Evolutionary conservation across 2,797 vertebrate species (phyloP).

Genomic region (Oceanodroma leucorhoa): DNA sequence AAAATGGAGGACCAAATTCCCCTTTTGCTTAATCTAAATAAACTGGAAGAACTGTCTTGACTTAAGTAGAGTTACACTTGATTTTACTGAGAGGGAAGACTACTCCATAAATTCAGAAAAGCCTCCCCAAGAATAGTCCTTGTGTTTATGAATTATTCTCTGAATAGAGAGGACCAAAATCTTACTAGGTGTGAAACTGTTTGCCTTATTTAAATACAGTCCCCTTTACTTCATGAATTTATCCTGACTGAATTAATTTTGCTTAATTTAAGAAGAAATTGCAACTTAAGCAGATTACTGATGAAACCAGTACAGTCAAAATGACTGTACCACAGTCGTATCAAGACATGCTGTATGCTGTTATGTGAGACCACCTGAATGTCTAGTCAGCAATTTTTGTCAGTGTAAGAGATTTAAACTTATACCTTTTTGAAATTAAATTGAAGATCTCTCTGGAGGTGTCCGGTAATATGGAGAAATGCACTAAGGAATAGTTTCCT

Average conservation of each 20-base stretch:
- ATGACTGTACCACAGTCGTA: background rate
- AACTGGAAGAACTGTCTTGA: background rate
- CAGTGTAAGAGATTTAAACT: background rate
- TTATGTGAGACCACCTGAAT: background rate
- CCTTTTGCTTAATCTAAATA: background rate
- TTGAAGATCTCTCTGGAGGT: background rate
- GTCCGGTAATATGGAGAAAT: background rate
- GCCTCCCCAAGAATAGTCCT: background rate
- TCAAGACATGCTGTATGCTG: background rate
- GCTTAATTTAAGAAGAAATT: background rate
- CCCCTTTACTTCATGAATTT: background rate
- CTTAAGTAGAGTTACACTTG: background rate
- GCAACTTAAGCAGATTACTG: background rate
- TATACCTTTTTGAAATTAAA: background rate
- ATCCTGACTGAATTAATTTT: background rate
- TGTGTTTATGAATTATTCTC: background rate
- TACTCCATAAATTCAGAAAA: background rate
- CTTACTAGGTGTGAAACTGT: background rate
- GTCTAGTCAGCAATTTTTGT: background rate
- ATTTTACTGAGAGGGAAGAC: background rate
- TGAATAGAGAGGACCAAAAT: background rate
- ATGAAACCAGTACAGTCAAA: background rate
- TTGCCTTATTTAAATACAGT: background rate
- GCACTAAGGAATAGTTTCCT: background rate
- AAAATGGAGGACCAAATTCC: background rate